A percentile compares a stretch with the other conserved stretches of the same genome.
These are phyloP conservation scores for Dascyllus trimaculatus DNA, from an alignment of 2,113 vertebrate genomes.

Conservation along the genomic window DNA sequence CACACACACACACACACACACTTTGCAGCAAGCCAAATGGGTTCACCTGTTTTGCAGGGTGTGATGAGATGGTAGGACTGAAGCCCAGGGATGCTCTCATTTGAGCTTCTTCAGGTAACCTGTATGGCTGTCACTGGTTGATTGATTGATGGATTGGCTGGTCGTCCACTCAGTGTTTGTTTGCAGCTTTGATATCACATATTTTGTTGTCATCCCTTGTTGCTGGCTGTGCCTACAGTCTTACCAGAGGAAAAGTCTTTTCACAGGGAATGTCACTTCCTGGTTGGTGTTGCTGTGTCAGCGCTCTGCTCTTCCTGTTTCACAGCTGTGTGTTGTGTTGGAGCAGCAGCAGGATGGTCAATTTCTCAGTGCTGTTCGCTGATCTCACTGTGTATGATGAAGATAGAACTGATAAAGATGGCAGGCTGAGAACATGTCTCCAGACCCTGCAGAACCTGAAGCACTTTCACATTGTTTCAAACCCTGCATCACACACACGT, in stretches of 20 bases:
- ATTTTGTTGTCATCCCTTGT: neutral
- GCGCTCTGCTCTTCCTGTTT: slow-evolving; percentile 50
- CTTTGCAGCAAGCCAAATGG: slow-evolving; percentile 9
- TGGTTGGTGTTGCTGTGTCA: slow-evolving; percentile 42
- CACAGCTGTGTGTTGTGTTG: slow-evolving; percentile 20
- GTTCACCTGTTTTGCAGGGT: slow-evolving; percentile 6
- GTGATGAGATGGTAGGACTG: neutral
- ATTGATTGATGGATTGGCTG: no score
- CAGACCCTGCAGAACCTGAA: no score
- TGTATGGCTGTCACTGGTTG: neutral
- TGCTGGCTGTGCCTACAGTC: neutral
- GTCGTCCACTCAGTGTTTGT: neutral
- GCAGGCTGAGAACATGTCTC: no score
- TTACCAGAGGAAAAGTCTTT: slow-evolving; percentile 19
- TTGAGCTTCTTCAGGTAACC: neutral
- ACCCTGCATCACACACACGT: no score
- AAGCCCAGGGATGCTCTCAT: slow-evolving; percentile 7
- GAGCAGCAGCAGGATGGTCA: slow-evolving; percentile 10
- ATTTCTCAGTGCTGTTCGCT: neutral
- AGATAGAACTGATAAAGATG: neutral
- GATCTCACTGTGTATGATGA: neutral
- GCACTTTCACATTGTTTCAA: no score
- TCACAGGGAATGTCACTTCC: slow-evolving; percentile 33
- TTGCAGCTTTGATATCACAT: no score
- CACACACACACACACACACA: neutral